Percentiles rank a stretch among this genome's conserved stretches.
These are phyloP conservation scores for Hydrolagus affinis DNA, from an alignment of 2,113 vertebrate species.

Conservation along the genomic window DNA sequence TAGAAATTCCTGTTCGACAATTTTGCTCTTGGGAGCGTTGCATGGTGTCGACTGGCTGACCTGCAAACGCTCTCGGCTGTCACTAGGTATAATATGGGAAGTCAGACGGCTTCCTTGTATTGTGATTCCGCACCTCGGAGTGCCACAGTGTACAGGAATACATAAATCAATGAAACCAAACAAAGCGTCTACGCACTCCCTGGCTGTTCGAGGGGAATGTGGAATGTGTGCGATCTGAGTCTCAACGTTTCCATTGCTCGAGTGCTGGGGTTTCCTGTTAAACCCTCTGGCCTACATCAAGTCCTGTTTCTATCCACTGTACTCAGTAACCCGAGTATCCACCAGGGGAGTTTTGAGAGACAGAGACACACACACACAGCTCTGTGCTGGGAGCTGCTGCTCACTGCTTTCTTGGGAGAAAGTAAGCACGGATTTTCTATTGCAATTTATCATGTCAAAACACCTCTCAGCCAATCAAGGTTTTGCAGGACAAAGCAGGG, in stretches of 20 bases:
- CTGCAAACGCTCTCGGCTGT: not conserved
- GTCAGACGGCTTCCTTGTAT: not conserved
- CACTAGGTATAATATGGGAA: not conserved
- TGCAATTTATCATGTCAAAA: too few relatives aligned
- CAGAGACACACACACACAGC: too few relatives aligned
- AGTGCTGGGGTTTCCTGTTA: constrained; percentile 20
- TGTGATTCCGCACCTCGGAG: not conserved
- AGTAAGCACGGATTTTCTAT: too few relatives aligned
- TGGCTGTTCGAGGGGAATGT: not conserved
- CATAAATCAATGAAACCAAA: not conserved
- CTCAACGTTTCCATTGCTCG: constrained; percentile 7
- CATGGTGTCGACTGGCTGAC: not conserved
- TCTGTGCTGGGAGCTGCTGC: too few relatives aligned
- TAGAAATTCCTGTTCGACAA: too few relatives aligned
- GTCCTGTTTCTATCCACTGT: not conserved
- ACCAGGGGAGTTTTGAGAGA: too few relatives aligned
- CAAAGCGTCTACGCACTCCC: not conserved
- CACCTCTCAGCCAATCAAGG: too few relatives aligned
- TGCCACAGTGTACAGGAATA: not conserved
- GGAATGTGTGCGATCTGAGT: not conserved
- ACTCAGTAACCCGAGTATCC: not conserved
- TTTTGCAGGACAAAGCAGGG: too few relatives aligned
- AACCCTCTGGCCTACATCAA: not conserved
- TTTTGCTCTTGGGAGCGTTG: too few relatives aligned
- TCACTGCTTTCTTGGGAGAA: too few relatives aligned